Percentiles rank a stretch among this genome's conserved stretches.
Conservation (phyloP, 2,797 vertebrate species). For the Adelosebastes latens region DNA sequence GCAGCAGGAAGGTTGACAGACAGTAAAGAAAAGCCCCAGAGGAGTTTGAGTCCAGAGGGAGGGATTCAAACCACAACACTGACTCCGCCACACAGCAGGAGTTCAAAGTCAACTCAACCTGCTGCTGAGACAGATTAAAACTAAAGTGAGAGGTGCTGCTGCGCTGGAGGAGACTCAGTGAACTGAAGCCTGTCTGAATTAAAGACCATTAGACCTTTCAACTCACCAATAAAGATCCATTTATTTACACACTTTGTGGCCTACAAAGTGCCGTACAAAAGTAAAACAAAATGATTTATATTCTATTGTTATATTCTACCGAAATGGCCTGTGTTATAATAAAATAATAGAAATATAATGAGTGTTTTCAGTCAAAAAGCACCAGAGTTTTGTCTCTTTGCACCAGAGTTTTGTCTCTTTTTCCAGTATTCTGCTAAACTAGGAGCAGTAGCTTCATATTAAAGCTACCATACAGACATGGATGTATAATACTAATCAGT, state of each 20-base stretch:
- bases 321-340: too few species aligned
- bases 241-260: background rate
- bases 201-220: background rate
- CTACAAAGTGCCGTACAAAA: too few species aligned
- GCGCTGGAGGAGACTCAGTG: background rate
- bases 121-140: constrained; percentile 46
- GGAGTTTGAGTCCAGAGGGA: constrained; percentile 8
- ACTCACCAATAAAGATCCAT: background rate
- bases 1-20: constrained; percentile 20
- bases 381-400: background rate
- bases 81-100: constrained; percentile 13
- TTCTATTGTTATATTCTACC: too few species aligned
- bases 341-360: too few species aligned
- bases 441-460: background rate
- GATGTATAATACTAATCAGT: background rate
- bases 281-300: too few species aligned
- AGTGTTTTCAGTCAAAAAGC: too few species aligned
- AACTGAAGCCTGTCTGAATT: constrained; percentile 5
- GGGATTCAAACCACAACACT: background rate
- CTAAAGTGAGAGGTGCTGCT: constrained; percentile 28
- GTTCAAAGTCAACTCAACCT: constrained; percentile 27
- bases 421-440: background rate
- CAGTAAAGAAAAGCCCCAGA: background rate
- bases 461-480: background rate
- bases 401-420: background rate